A percentile compares a stretch with the other conserved stretches of the same genome.
Evolutionary conservation across 2,797 vertebrate genomes (phyloP).

Genomic region (Pachyuromys duprasi): DNA sequence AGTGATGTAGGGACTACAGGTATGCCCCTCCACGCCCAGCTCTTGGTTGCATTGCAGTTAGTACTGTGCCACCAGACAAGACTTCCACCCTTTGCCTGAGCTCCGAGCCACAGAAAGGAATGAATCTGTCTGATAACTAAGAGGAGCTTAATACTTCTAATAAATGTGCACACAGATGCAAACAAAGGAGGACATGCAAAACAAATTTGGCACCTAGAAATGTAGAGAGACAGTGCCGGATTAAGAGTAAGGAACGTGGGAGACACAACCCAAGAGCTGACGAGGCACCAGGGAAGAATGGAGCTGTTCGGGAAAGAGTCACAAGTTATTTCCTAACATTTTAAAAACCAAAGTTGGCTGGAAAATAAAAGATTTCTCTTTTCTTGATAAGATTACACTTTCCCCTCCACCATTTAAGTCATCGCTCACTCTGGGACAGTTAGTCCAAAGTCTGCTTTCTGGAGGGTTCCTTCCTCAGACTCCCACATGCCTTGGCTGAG

Average conservation of each 20-base stretch:
- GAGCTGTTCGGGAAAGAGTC: slow-evolving; percentile 58
- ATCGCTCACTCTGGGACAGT: slow-evolving; percentile 52
- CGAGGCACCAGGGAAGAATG: neutral
- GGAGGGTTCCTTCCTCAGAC: slow-evolving; percentile 59
- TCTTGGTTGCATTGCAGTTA: neutral
- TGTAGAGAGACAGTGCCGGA: neutral
- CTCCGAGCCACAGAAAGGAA: no score
- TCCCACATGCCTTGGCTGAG: neutral
- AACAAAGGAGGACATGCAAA: neutral
- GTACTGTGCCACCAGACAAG: fast-evolving
- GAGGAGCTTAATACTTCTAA: neutral
- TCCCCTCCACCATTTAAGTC: slow-evolving; percentile 62
- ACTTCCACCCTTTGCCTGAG: neutral
- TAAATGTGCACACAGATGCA: neutral
- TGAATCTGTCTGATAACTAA: neutral
- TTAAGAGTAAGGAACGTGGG: neutral
- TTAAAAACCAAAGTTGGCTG: slow-evolving; percentile 77
- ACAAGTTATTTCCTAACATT: slow-evolving; percentile 66
- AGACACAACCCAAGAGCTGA: neutral
- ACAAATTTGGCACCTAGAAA: neutral
- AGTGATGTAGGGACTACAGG: neutral
- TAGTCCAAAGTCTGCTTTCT: slow-evolving; percentile 70
- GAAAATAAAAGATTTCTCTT: slow-evolving; percentile 64
- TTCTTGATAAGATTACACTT: slow-evolving; percentile 75
- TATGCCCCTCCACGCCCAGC: neutral